Evolutionary conservation across 1,140 invertebrate genomes (phyloP).

Genomic region (Calliopsis andreniformis): DNA sequence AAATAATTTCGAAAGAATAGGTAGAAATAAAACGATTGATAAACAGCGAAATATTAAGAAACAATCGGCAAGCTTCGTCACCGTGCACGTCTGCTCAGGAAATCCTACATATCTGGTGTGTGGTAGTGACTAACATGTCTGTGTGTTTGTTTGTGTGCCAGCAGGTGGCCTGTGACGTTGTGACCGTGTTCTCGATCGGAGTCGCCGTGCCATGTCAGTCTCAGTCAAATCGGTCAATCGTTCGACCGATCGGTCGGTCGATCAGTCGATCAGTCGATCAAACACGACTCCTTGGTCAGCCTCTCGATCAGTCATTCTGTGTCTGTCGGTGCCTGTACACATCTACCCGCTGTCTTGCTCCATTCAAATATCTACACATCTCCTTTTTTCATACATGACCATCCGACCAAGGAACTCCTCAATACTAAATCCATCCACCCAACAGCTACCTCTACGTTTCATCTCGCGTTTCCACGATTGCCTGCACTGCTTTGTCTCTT

Average conservation of each 20-base stretch:
- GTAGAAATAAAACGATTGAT: no score
- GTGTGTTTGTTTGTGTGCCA: slow-evolving; percentile 83
- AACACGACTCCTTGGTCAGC: slow-evolving; percentile 62
- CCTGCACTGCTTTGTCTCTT: slow-evolving; percentile 8
- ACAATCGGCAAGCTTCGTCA: neutral
- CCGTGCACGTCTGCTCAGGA: slow-evolving; percentile 53
- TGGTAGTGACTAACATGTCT: slow-evolving; percentile 82
- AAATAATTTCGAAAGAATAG: no score
- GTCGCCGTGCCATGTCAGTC: slow-evolving; percentile 81
- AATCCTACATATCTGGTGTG: slow-evolving; percentile 71
- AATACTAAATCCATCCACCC: slow-evolving; percentile 53
- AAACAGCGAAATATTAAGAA: no score
- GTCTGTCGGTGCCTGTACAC: slow-evolving; percentile 70
- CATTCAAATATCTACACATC: neutral
- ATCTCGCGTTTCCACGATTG: slow-evolving; percentile 19
- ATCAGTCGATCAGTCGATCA: slow-evolving; percentile 53
- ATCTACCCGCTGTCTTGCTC: slow-evolving; percentile 52
- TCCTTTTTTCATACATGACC: neutral
- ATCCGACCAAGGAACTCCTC: slow-evolving; percentile 12
- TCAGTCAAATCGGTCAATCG: slow-evolving; percentile 64
- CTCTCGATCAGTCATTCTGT: slow-evolving; percentile 69
- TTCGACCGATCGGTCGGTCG: slow-evolving; percentile 61
- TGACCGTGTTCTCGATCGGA: slow-evolving; percentile 81
- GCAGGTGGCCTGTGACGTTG: slow-evolving; percentile 82
- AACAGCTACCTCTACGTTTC: slow-evolving; percentile 37